Evolutionary conservation across 2,113 vertebrate genomes (phyloP).

Genomic region (Chaenogobius annularis): DNA sequence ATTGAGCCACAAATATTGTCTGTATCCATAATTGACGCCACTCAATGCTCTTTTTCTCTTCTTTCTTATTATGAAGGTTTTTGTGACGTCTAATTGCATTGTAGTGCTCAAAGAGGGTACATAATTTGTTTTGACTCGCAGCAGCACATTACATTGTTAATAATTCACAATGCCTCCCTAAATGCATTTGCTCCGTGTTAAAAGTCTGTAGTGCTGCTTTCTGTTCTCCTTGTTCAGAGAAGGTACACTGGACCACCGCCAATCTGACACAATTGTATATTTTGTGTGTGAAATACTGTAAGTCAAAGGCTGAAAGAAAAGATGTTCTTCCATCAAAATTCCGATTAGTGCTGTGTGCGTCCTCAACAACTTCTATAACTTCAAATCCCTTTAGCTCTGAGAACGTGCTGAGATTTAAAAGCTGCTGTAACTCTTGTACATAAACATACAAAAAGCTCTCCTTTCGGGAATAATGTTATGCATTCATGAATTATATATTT

Average conservation of each 20-base stretch:
- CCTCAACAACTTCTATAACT: background rate
- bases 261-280: background rate
- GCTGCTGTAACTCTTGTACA: background rate
- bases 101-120: background rate
- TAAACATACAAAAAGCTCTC: background rate
- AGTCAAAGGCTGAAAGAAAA: conserved; percentile 1
- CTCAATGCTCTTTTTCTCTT: background rate
- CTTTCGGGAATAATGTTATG: background rate
- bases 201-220: background rate
- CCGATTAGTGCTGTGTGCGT: background rate
- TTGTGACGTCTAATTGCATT: background rate
- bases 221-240: background rate
- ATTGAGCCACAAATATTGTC: background rate
- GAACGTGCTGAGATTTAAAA: background rate
- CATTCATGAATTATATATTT: background rate
- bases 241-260: background rate
- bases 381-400: conserved; percentile 7
- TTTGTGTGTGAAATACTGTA: background rate
- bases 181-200: background rate
- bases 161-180: conserved; percentile 1
- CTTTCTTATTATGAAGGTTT: background rate
- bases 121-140: conserved; percentile 3
- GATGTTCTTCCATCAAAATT: background rate
- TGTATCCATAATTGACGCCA: background rate
- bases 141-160: background rate